phyloP scores from a whole-genome alignment of 2,113 vertebrate genomes.

The Cariama cristata region DNA sequence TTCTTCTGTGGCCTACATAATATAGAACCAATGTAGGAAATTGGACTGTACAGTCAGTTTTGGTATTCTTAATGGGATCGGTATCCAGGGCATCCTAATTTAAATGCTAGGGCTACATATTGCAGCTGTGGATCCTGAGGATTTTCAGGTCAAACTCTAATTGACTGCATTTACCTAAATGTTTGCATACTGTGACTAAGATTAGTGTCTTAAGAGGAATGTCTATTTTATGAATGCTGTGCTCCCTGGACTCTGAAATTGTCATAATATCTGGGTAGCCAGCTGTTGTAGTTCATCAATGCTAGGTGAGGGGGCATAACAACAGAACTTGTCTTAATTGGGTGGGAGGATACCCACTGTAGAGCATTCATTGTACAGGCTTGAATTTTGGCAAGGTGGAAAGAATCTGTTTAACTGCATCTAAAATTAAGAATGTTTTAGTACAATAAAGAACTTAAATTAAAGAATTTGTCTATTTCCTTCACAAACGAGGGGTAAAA shows the following conservation, averaged over 20 bases:
- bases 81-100: neutral
- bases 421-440: accelerated
- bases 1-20: neutral
- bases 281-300: neutral
- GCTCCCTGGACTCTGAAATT: neutral
- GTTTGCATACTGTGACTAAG: neutral
- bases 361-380: accelerated
- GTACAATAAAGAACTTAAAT: constrained; percentile 20
- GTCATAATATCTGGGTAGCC: too few relatives aligned
- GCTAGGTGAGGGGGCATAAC: neutral
- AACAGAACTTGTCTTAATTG: neutral
- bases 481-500: neutral
- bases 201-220: neutral
- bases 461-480: neutral
- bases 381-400: neutral
- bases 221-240: neutral
- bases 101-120: neutral
- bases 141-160: neutral
- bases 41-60: neutral
- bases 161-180: neutral
- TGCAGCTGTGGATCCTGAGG: neutral
- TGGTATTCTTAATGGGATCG: neutral
- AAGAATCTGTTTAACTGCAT: neutral
- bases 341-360: neutral
- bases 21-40: neutral